Conservation (phyloP, 1,140 invertebrate genomes). For the Homalodisca vitripennis region DNA sequence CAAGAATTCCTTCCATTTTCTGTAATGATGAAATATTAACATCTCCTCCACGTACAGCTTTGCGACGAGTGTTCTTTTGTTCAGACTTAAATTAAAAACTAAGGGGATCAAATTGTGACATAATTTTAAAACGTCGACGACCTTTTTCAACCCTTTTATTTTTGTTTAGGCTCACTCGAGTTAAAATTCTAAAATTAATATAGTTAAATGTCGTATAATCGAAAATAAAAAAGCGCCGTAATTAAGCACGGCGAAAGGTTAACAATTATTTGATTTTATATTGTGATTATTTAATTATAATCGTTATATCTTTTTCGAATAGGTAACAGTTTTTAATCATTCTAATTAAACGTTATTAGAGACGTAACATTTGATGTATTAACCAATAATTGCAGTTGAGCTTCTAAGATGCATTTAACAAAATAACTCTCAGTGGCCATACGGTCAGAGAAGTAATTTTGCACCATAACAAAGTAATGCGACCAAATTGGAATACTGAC, state of each 20-base stretch:
- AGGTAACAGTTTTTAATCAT: too few relatives aligned
- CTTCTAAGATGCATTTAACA: not conserved
- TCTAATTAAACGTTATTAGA: too few relatives aligned
- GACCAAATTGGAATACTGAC: not conserved
- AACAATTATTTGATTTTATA: too few relatives aligned
- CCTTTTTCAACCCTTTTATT: too few relatives aligned
- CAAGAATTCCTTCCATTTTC: not conserved
- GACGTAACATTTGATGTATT: not conserved
- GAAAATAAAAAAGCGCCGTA: too few relatives aligned
- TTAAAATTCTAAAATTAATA: too few relatives aligned
- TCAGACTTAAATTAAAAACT: not conserved
- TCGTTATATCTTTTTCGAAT: too few relatives aligned
- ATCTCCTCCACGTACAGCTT: not conserved
- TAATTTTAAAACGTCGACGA: not conserved
- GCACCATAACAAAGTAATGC: not conserved
- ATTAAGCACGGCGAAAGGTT: too few relatives aligned
- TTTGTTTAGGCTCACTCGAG: too few relatives aligned
- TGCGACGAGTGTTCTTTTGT: not conserved
- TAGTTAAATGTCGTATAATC: too few relatives aligned
- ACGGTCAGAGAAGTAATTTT: not conserved
- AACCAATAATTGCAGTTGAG: not conserved
- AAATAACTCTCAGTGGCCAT: not conserved
- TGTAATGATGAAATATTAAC: not conserved
- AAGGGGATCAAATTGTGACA: not conserved
- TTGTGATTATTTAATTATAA: too few relatives aligned